Conservation (phyloP, 2,113 vertebrate species). For the Etheostoma spectabile region DNA sequence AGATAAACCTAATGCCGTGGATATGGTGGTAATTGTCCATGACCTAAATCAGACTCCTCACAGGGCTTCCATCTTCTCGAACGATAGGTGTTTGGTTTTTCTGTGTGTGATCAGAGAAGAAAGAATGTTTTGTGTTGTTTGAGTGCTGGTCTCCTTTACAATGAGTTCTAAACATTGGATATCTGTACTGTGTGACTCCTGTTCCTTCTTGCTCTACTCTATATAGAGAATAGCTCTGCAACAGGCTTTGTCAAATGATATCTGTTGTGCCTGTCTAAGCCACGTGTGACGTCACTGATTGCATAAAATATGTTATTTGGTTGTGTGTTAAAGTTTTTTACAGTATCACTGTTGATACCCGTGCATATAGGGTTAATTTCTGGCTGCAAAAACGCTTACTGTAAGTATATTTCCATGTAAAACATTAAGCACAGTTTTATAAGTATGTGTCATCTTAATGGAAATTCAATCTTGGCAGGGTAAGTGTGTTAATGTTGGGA, state of each 20-base stretch:
- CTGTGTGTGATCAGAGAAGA: slow-evolving; percentile 24
- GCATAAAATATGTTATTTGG: slow-evolving; percentile 4
- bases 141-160: not conserved
- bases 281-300: not conserved
- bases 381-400: not conserved
- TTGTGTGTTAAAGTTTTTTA: slow-evolving; percentile 4
- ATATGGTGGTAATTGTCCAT: slow-evolving; percentile 37
- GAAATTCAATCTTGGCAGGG: not conserved
- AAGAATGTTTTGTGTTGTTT: slow-evolving; percentile 8
- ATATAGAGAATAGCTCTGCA: not conserved
- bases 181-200: not conserved
- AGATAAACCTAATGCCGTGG: slow-evolving; percentile 28
- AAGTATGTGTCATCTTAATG: not conserved
- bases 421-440: not conserved
- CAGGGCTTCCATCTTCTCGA: slow-evolving; percentile 43
- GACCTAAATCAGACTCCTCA: slow-evolving; percentile 66
- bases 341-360: not conserved
- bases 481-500: not conserved
- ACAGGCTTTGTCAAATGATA: slow-evolving; percentile 13
- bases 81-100: slow-evolving; percentile 5
- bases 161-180: not conserved
- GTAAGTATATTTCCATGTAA: not conserved
- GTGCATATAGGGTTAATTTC: not conserved
- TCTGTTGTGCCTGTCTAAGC: not conserved
- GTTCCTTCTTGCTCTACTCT: not conserved